Percentiles rank a stretch among this genome's conserved stretches.
phyloP scores from a whole-genome alignment of 2,113 vertebrate species.

The Megalops atlanticus region DNA sequence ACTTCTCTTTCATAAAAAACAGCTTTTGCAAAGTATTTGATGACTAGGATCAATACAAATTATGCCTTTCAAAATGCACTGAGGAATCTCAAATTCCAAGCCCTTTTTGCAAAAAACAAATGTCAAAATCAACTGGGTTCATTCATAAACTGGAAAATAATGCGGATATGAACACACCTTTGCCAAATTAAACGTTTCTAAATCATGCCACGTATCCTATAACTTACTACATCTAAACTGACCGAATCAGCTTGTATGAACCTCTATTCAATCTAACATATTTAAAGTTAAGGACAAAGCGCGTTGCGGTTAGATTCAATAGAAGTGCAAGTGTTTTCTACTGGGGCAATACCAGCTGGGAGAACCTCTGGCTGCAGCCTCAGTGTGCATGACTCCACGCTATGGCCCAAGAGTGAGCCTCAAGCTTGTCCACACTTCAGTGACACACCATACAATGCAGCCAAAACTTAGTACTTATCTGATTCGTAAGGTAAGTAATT shows the following conservation, averaged over 20 bases:
- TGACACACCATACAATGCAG: too few relatives aligned
- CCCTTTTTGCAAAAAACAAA: neutral
- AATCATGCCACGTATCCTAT: neutral
- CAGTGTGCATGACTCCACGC: neutral
- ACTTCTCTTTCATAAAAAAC: neutral
- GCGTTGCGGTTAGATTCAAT: neutral
- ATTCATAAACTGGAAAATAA: neutral
- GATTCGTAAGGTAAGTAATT: too few relatives aligned
- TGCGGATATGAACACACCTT: neutral
- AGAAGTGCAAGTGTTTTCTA: neutral
- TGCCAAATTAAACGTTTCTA: neutral
- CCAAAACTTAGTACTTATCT: too few relatives aligned
- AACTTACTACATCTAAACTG: neutral
- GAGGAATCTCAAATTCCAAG: conserved; percentile 5
- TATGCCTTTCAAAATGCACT: conserved; percentile 1
- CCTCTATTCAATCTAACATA: neutral
- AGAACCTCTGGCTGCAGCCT: neutral
- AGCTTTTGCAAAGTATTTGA: neutral
- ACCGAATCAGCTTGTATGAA: neutral
- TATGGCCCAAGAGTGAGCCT: too few relatives aligned
- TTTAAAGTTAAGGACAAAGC: neutral
- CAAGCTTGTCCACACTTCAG: too few relatives aligned
- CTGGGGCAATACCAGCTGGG: neutral
- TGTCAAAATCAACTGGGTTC: neutral
- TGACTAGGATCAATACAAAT: neutral